Conservation (phyloP, 1,140 invertebrate genomes). For the Drosophila bifasciata region DNA sequence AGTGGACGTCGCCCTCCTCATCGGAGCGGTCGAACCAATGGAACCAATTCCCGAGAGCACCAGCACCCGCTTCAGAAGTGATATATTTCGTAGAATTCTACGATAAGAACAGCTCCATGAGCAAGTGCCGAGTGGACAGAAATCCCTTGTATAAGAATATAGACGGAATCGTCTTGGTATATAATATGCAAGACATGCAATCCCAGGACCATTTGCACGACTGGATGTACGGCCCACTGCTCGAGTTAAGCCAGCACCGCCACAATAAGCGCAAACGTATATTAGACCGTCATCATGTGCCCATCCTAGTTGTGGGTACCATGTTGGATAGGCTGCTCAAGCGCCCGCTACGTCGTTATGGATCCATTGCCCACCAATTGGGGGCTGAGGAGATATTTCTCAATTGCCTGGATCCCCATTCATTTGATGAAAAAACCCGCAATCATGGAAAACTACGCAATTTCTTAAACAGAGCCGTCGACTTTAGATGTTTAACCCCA, state of each 20-base stretch:
- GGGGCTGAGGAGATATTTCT: constrained; percentile 54
- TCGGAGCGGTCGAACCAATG: neutral
- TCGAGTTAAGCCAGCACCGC: constrained; percentile 47
- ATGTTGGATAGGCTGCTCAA: constrained; percentile 39
- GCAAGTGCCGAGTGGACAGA: constrained; percentile 25
- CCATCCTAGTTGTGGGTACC: constrained; percentile 66
- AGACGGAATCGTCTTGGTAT: constrained; percentile 63
- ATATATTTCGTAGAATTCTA: constrained; percentile 65
- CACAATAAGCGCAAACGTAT: constrained; percentile 28
- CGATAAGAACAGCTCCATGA: constrained; percentile 43
- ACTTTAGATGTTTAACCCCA: constrained; percentile 39
- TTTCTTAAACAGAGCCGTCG: constrained; percentile 56
- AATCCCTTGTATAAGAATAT: constrained; percentile 45
- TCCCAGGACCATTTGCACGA: constrained; percentile 61
- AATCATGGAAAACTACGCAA: constrained; percentile 43
- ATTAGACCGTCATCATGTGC: constrained; percentile 38
- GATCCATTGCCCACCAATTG: constrained; percentile 50
- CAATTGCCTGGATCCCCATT: constrained; percentile 41
- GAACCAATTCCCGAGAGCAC: neutral
- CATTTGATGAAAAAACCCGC: constrained; percentile 30
- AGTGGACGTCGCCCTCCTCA: constrained; percentile 52
- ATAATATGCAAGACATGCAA: constrained; percentile 44
- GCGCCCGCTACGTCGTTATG: constrained; percentile 18
- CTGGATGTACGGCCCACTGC: constrained; percentile 55
- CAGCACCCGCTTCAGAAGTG: constrained; percentile 8